phyloP scores from a whole-genome alignment of 2,888 invertebrate genomes.

The Noctua comes region DNA sequence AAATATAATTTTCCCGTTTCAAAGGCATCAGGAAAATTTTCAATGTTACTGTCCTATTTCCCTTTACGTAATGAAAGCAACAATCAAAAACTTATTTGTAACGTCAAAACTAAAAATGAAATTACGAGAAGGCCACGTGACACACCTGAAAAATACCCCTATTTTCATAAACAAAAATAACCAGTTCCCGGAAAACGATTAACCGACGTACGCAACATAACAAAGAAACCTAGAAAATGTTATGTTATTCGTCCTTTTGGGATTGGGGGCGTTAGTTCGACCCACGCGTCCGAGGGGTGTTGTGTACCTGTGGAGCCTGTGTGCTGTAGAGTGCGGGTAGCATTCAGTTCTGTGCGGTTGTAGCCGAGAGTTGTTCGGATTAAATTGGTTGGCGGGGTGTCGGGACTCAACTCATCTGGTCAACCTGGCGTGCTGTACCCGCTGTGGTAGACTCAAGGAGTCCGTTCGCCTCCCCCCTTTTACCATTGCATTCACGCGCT shows the following conservation, averaged over 20 bases:
- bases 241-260: not conserved
- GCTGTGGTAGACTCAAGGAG: not conserved
- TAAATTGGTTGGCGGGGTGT: not conserved
- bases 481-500: slow-evolving; percentile 7
- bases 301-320: too few species aligned
- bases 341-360: not conserved
- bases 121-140: not conserved
- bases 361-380: not conserved
- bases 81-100: not conserved
- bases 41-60: not conserved
- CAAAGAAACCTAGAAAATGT: not conserved
- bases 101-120: not conserved
- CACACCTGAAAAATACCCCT: not conserved
- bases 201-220: not conserved
- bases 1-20: not conserved
- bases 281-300: not conserved
- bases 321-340: not conserved
- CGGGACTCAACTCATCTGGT: not conserved
- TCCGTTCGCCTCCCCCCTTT: not conserved
- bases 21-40: not conserved
- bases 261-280: not conserved
- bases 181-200: not conserved
- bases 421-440: not conserved
- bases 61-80: not conserved
- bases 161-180: not conserved